phyloP scores from a whole-genome alignment of 2,888 invertebrate genomes.

The Drosophila trichaetosa region DNA sequence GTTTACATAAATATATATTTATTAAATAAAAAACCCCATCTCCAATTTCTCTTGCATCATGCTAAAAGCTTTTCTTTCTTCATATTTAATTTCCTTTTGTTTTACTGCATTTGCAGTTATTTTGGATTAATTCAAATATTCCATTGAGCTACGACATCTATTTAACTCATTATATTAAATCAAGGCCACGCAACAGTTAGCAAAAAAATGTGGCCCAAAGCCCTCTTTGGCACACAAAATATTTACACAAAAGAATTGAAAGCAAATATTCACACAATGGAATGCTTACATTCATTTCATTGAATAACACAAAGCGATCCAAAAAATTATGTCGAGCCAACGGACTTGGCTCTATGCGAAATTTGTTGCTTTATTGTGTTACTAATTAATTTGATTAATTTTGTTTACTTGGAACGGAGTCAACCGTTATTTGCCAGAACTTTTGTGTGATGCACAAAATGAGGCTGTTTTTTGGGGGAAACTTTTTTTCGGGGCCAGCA shows the following conservation, averaged over 20 bases:
- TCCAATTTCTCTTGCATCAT: conserved; percentile 47
- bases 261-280: conserved; percentile 31
- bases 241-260: conserved; percentile 33
- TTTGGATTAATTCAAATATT: background rate
- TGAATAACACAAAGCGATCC: conserved; percentile 46
- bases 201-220: conserved; percentile 29
- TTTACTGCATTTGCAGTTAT: conserved; percentile 32
- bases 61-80: conserved; percentile 33
- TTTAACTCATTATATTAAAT: conserved; percentile 40
- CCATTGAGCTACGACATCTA: background rate
- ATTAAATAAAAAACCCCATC: conserved; percentile 24
- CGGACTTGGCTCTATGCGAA: conserved; percentile 43
- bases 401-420: conserved; percentile 45
- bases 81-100: conserved; percentile 33
- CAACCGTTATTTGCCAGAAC: conserved; percentile 63
- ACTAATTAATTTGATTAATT: conserved; percentile 59
- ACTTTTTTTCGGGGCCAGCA: conserved; percentile 37
- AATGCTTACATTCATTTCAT: conserved; percentile 36
- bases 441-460: conserved; percentile 35
- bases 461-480: conserved; percentile 37
- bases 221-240: conserved; percentile 19
- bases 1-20: background rate
- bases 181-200: conserved; percentile 66
- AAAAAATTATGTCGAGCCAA: conserved; percentile 60
- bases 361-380: conserved; percentile 32